Evolutionary conservation across 2,888 invertebrate species (phyloP), one percentile per base, ranked within the genome.

Genomic region (Octonoba sinensis): DNA sequence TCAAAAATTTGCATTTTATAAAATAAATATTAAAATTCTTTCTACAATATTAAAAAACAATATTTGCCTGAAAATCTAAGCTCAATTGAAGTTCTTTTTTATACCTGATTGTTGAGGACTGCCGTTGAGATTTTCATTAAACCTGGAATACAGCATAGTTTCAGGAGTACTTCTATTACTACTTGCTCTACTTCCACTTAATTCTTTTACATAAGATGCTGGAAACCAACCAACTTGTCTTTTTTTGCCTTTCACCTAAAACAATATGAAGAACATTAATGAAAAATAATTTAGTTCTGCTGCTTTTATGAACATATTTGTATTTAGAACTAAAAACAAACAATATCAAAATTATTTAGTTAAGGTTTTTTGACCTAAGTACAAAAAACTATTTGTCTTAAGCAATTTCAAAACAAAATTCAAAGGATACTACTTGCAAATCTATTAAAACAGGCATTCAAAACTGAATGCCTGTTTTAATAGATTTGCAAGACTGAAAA

Each of bases 171-270:
- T 87, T 51, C 88, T 85, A 24, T 87, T 87, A 85, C 88, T 87
- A 66, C 82, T 77, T 18, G 83, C 84, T n/a, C 84, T 82, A 81
- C 85, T 85, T 47, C 84, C 81, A 69, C 74, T 88, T 49, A 89
- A 85, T 84, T 90, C 85, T 91, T 97, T 97, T 12, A 99, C 97
- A 88, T 99, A 99, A 83, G 96, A 96, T 36, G 98, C 99, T 0
- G 99, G 99, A 90, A 99, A 99, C 99, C 99, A 99, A 2, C 99
- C 99, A 49, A 97, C 93, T 89, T 97, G 96, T 49, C 95, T 90
- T 88, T 95, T 95, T 86, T 95, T 92, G 0, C 97, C 96, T 85
- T 91, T 91, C 16, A 91, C 91, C 91, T 91, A 84, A 27, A 54
- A 54, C n/a, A 46, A 27, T 6, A 56, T 22, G n/a, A 6, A 18